Base-by-base conservation (phyloP, 2,888 invertebrate genomes). In the Augochlorella aurata region DNA sequence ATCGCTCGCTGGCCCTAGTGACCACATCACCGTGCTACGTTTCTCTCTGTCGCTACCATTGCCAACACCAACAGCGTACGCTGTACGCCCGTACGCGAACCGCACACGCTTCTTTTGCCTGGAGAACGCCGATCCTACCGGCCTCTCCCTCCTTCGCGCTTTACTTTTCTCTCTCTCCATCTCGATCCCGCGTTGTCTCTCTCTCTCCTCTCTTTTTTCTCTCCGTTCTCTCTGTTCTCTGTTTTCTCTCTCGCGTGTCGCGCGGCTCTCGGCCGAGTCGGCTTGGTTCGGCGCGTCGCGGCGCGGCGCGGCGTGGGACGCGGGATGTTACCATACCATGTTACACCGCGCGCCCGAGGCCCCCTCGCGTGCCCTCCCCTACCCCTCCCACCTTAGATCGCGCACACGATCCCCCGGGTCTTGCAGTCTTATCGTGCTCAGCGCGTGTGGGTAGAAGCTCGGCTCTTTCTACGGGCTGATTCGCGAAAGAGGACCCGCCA, bases 1-100 rank as follows among this genome's bases (percentile, higher is more conserved):
- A 81, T 85, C 70, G 84, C 84, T 88, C 87, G 89, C 79, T 76
- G 84, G 85, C 81, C 87, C 89, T 89, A 87, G 85, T 90, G 87
- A 88, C 85, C 88, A 86, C 87, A 83, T 79, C 61, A 18, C 29
- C 61, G 54, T 72, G 52, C 84, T 81, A 79, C 82, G 74, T 80
- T 82, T 70, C 78, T 85, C 85, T 81, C 77, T 78, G 79, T 87
- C 84, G 45, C 85, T 85, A 79, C 77, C 84, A 84, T 85, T 83
- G 74, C 80, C 85, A 58, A 58, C 21, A 12, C 47, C 47, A 14
- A 29, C 18, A 3, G 18, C 18, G 16, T 18, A 50, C 18, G 49
- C 67, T 24, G 18, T 67, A 58, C 77, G 77, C 69, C 74, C 70
- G 66, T 82, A 85, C 71, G 78, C 70, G 75, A 74, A 61, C 38